Base-by-base conservation (phyloP, 2,797 vertebrate species). In the Lagorchestes hirsutus region DNA sequence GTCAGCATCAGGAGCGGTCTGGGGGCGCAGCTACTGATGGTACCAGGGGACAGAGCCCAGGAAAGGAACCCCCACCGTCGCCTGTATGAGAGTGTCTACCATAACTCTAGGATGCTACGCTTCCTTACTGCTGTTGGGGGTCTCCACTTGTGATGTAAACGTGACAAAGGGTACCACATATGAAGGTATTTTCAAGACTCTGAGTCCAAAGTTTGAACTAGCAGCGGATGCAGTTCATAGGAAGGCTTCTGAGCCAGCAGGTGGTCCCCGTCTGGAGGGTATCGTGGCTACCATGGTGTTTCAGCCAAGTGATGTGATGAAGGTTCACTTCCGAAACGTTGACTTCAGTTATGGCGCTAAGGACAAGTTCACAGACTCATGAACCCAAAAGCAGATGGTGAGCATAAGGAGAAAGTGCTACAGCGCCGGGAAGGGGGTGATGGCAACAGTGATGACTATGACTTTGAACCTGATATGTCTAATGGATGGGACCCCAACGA, bases 401-500 rank as follows among this genome's bases (percentile, higher is more conserved):
- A 99, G 91, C 99, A 99, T 98, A 99, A 99, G 95, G 99, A 99
- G 98, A 99, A 99, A 98, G 99, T 99, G 92, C 98, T 99, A 57
- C 99, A 99, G 98, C 99, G 99, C 98, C 99, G 99, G 99, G 99
- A 99, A 58, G 99, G 99, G 55, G 99, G 99, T 46, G 99, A 99
- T 97, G 99, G 99, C 98, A 99, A 99, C 16, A 99, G 99, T 52
- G 99, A 99, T 59, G 99, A 99, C 98, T 99, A 99, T 18, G 99
- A 99, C 95, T 98, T 99, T 34, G 99, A 99, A 3, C 99, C 99
- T 13, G 99, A 99, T 91, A 95, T 99, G 99, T 99, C 99, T 58
- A 99, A 99, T 95, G 99, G 99, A 67, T 99, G 99, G 99, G 99
- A 99, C 95, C 99, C 99, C 95, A 99, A 99, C 50, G 99, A 99